Percentiles rank a stretch among this genome's conserved stretches.
Conservation (phyloP, 2,888 invertebrate genomes). For the Alcis repandata region DNA sequence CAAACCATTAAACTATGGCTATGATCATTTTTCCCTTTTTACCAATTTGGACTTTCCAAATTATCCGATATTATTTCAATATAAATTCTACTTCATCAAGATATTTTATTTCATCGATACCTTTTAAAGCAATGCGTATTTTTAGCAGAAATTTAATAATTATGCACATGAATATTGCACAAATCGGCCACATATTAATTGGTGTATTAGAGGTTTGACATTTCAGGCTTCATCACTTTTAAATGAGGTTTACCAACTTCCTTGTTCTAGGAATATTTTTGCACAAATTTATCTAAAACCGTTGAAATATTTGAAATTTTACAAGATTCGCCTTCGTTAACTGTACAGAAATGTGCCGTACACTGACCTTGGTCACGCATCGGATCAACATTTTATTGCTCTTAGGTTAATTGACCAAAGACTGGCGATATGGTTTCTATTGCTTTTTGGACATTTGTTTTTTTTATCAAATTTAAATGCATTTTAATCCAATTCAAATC, state of each 20-base stretch:
- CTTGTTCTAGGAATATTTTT: conserved; percentile 32
- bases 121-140: too few species aligned
- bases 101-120: too few species aligned
- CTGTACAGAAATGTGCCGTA: conserved; percentile 27
- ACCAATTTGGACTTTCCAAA: too few species aligned
- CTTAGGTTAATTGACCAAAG: conserved; percentile 32
- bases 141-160: neutral
- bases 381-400: conserved; percentile 24
- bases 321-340: conserved; percentile 11
- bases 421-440: neutral
- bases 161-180: conserved; percentile 1
- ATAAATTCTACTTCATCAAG: too few species aligned
- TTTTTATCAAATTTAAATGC: too few species aligned
- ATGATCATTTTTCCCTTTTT: too few species aligned
- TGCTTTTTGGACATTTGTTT: neutral
- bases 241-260: conserved; percentile 25
- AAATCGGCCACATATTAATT: conserved; percentile 6
- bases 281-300: conserved; percentile 7
- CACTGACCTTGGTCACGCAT: conserved; percentile 33
- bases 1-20: too few species aligned
- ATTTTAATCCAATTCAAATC: too few species aligned
- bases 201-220: conserved; percentile 37
- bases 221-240: conserved; percentile 33
- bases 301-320: conserved; percentile 6
- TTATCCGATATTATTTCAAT: too few species aligned